These are phyloP conservation scores for Notamacropus eugenii DNA, from an alignment of 2,797 vertebrate species.

Conservation along the genomic window DNA sequence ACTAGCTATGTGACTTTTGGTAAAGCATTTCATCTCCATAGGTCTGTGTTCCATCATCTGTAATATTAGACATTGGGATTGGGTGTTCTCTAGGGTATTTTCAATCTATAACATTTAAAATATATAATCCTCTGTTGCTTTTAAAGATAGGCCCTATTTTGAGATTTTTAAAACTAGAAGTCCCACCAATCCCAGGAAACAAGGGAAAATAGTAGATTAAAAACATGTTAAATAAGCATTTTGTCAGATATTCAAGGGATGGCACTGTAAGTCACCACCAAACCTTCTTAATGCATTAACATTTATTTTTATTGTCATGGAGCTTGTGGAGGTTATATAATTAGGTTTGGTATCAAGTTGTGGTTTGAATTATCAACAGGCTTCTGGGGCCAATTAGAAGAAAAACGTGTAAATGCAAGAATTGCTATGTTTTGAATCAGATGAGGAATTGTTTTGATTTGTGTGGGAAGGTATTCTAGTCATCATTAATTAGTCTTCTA, in stretches of 20 bases:
- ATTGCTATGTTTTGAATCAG: constrained; percentile 1
- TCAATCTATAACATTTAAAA: not conserved
- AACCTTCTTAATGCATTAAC: not conserved
- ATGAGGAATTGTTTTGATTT: constrained; percentile 43
- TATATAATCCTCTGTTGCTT: not conserved
- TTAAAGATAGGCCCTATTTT: not conserved
- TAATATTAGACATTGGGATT: not conserved
- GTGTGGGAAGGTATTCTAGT: constrained; percentile 21
- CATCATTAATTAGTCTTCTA: constrained; percentile 31
- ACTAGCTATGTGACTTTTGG: not conserved
- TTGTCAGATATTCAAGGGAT: not conserved
- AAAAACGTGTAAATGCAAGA: constrained; percentile 23
- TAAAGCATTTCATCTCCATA: not conserved
- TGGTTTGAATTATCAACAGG: constrained; percentile 26
- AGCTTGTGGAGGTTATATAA: constrained; percentile 5
- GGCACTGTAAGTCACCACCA: not conserved
- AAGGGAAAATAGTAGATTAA: not conserved
- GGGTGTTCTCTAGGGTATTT: not conserved
- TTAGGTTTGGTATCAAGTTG: not conserved
- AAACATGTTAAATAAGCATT: not conserved
- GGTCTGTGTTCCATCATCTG: not conserved
- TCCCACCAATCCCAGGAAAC: not conserved
- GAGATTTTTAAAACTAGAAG: not conserved
- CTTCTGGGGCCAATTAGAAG: not conserved
- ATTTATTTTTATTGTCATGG: constrained; percentile 2